These are phyloP conservation scores for Harmothoe impar DNA, from an alignment of 2,888 invertebrate genomes.

Conservation along the genomic window DNA sequence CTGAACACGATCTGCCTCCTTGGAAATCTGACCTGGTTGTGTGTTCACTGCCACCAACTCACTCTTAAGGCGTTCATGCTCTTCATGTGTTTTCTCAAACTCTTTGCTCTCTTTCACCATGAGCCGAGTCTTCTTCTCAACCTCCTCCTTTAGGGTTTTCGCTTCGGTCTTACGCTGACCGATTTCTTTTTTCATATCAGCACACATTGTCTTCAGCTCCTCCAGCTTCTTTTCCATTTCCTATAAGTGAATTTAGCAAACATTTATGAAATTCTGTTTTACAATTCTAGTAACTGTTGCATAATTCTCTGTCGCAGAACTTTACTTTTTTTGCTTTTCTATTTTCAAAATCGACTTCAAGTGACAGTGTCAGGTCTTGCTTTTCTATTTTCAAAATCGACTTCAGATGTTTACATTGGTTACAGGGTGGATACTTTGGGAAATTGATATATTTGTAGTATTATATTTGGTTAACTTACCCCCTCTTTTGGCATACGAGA, in stretches of 20 bases:
- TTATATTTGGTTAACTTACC: constrained; percentile 73
- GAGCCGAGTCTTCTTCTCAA: constrained; percentile 76
- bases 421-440: too few relatives aligned
- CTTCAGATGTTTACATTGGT: too few relatives aligned
- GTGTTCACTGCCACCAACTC: constrained; percentile 80
- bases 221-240: constrained; percentile 83
- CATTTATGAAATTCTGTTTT: too few relatives aligned
- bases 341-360: too few relatives aligned
- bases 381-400: too few relatives aligned
- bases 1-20: constrained; percentile 80
- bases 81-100: constrained; percentile 76
- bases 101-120: constrained; percentile 76
- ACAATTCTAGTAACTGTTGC: too few relatives aligned
- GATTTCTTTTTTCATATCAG: constrained; percentile 82
- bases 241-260: constrained; percentile 69
- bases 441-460: too few relatives aligned
- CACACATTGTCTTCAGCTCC: constrained; percentile 79
- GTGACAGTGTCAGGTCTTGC: too few relatives aligned
- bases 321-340: too few relatives aligned
- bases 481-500: constrained; percentile 82
- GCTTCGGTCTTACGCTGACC: constrained; percentile 80
- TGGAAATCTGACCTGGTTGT: constrained; percentile 79
- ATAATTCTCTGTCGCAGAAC: too few relatives aligned
- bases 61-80: constrained; percentile 80
- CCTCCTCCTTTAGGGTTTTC: constrained; percentile 81